Conservation (phyloP, 92 coral and sea anemone species). For the Porites lobata region DNA sequence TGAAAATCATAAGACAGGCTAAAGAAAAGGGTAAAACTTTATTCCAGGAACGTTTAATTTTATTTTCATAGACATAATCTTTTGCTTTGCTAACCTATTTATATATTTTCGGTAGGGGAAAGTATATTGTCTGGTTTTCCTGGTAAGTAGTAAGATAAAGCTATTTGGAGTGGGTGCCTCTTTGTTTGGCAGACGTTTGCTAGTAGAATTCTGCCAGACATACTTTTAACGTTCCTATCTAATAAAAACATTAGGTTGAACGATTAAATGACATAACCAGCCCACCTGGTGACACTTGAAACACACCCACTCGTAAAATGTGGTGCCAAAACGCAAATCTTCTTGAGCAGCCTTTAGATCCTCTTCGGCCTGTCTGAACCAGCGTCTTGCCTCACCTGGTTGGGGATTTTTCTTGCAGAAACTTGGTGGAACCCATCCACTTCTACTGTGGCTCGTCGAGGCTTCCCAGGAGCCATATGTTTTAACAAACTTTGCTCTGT, state of each 20-base stretch:
- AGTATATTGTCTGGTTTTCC: no score
- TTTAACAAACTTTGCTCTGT: neutral
- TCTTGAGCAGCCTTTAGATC: slow-evolving; percentile 71
- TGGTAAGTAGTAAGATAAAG: no score
- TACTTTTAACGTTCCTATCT: no score
- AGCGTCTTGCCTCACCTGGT: slow-evolving; percentile 80
- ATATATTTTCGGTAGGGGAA: no score
- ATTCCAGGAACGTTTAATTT: no score
- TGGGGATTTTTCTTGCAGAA: slow-evolving; percentile 72
- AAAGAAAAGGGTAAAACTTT: no score
- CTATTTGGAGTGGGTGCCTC: no score
- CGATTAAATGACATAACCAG: neutral
- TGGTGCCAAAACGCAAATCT: slow-evolving; percentile 10
- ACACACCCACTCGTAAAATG: slow-evolving; percentile 81
- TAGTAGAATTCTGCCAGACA: no score
- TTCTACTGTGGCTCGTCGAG: neutral
- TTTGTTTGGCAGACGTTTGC: no score
- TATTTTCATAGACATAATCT: no score
- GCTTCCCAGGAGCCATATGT: neutral
- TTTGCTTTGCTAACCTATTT: no score
- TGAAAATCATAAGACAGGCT: no score
- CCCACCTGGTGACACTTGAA: slow-evolving; percentile 88
- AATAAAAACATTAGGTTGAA: neutral
- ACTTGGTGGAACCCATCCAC: slow-evolving; percentile 26
- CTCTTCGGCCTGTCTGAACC: slow-evolving; percentile 85